phyloP scores from a whole-genome alignment of 2,888 invertebrate species.

The Mylabris sibirica region DNA sequence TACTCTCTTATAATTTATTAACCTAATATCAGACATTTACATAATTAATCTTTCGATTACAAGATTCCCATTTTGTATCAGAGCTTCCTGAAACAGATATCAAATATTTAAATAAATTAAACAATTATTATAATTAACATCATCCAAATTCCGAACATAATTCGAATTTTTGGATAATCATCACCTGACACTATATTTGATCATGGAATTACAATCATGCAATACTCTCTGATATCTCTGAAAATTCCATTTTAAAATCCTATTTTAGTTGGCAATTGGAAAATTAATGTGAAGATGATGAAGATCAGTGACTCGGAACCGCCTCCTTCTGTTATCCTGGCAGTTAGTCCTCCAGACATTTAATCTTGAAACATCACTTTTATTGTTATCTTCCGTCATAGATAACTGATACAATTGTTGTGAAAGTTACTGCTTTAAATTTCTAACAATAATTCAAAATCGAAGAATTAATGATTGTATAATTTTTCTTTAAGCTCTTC shows the following conservation, averaged over 20 bases:
- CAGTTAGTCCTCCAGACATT: constrained; percentile 22
- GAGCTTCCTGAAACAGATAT: not conserved
- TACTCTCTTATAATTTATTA: not conserved
- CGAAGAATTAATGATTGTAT: constrained; percentile 12
- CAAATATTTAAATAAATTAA: not conserved
- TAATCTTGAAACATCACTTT: constrained; percentile 19
- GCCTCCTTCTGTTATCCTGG: constrained; percentile 23
- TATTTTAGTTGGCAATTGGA: not conserved
- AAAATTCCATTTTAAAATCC: no score
- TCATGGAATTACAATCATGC: not conserved
- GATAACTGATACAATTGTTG: constrained; percentile 21
- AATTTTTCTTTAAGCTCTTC: not conserved
- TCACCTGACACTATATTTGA: not conserved
- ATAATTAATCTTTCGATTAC: not conserved
- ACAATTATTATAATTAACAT: not conserved
- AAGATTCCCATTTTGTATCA: not conserved
- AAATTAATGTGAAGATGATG: no score
- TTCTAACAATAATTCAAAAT: constrained; percentile 27
- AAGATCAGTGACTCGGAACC: constrained; percentile 27
- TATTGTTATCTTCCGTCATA: not conserved
- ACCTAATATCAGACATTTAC: constrained; percentile 3
- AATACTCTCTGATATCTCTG: no score
- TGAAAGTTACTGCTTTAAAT: constrained; percentile 22
- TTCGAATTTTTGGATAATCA: not conserved
- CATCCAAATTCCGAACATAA: not conserved